Conservation (phyloP, 1,140 invertebrate species). For the Bombus soroeensis region DNA sequence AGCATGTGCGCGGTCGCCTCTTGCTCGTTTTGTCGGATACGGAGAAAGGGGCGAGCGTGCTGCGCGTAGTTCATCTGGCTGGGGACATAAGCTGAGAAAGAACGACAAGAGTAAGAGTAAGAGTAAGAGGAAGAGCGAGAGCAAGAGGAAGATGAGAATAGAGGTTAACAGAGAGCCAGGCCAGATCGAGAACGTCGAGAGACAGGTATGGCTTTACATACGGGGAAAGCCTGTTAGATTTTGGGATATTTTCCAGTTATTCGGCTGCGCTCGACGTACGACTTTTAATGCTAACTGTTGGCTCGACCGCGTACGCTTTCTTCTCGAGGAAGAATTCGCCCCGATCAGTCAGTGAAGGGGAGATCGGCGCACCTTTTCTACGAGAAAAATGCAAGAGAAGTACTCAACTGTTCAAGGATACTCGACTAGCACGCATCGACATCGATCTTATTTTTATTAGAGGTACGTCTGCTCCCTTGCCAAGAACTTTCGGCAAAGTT, state of each 20-base stretch:
- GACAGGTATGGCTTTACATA: constrained; percentile 54
- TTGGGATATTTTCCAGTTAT: constrained; percentile 39
- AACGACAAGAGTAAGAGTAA: neutral
- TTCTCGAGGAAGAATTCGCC: neutral
- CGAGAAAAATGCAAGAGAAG: neutral
- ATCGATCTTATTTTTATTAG: constrained; percentile 1
- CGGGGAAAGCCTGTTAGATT: constrained; percentile 40
- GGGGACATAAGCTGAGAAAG: constrained; percentile 22
- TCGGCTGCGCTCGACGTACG: constrained; percentile 10
- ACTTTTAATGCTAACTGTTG: constrained; percentile 29
- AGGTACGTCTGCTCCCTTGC: neutral
- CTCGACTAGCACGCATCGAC: neutral
- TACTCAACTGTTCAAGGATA: neutral
- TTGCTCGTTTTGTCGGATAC: constrained; percentile 37
- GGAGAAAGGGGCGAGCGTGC: constrained; percentile 53
- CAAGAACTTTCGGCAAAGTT: neutral
- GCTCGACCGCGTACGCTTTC: neutral
- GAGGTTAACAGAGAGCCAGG: neutral
- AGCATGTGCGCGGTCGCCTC: constrained; percentile 38
- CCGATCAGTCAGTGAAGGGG: neutral
- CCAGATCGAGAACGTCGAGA: constrained; percentile 26
- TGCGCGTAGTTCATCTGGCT: constrained; percentile 11
- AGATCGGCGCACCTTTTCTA: neutral
- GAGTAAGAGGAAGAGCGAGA: neutral
- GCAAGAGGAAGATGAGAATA: too few relatives aligned